Percentiles rank a stretch among this genome's conserved stretches.
phyloP scores from a whole-genome alignment of 23 tunicate genomes.

The Ascidia mentula region DNA sequence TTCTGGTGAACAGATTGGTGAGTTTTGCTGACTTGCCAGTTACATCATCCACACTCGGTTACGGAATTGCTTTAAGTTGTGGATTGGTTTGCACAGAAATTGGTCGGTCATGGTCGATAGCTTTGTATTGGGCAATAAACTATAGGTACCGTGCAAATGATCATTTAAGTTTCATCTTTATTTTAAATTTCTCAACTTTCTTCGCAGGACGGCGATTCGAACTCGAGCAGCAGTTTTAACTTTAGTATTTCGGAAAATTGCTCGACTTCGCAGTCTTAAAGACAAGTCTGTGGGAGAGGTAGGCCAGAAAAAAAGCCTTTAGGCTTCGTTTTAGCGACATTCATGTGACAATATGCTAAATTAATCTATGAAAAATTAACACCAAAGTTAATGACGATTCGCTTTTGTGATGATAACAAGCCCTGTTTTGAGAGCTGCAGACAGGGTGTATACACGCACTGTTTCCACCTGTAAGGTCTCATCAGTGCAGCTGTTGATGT shows the following conservation, averaged over 20 bases:
- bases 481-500: no score
- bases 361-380: no score
- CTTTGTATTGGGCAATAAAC: slow-evolving; percentile 67
- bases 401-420: no score
- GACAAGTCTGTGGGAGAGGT: slow-evolving; percentile 89
- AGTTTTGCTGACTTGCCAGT: slow-evolving; percentile 46
- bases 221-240: slow-evolving; percentile 64
- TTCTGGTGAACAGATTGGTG: slow-evolving; percentile 51
- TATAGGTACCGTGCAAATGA: slow-evolving; percentile 37
- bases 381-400: no score
- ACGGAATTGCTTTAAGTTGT: slow-evolving; percentile 60
- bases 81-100: slow-evolving; percentile 59
- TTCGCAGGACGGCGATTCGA: slow-evolving; percentile 59
- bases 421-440: not conserved
- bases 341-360: no score
- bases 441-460: no score
- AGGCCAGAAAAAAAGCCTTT: not conserved
- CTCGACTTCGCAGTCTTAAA: slow-evolving; percentile 68
- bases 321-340: no score
- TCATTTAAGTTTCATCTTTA: not conserved
- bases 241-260: slow-evolving; percentile 60
- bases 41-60: slow-evolving; percentile 50
- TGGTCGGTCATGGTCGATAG: slow-evolving; percentile 47
- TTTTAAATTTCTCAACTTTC: not conserved
- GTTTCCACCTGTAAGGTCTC: no score